Percentiles rank a stretch among this genome's conserved stretches.
phyloP scores from a whole-genome alignment of 2,888 invertebrate species.

The Drosophila rellima region DNA sequence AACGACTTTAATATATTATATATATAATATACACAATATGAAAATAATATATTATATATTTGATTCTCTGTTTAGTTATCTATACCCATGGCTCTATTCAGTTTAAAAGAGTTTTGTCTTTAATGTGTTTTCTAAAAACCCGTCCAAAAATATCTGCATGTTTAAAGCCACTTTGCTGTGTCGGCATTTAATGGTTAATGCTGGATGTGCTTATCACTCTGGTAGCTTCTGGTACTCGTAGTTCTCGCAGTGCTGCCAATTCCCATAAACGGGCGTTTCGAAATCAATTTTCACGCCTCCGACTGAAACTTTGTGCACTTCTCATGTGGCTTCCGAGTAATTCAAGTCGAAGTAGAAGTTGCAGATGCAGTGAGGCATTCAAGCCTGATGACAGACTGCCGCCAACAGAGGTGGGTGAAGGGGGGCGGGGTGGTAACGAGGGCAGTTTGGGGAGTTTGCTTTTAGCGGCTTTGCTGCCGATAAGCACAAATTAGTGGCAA shows the following conservation, averaged over 20 bases:
- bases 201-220: not conserved
- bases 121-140: not conserved
- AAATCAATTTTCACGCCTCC: conserved; percentile 71
- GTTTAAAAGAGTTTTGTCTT: not conserved
- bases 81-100: not conserved
- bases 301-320: not conserved
- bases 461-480: conserved; percentile 36
- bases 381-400: conserved; percentile 20
- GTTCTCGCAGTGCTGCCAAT: conserved; percentile 28
- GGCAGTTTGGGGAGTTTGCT: not conserved
- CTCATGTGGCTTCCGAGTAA: not conserved
- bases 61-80: too few species aligned
- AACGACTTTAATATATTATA: too few species aligned
- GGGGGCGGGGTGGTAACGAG: too few species aligned
- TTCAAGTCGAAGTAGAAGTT: conserved; percentile 2
- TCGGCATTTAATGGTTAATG: conserved; percentile 8
- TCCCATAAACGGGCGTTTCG: conserved; percentile 74
- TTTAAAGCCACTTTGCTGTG: conserved; percentile 3
- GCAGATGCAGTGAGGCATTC: conserved; percentile 23
- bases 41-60: too few species aligned
- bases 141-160: not conserved
- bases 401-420: not conserved
- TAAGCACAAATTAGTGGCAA: conserved; percentile 81
- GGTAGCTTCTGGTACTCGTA: conserved; percentile 3
- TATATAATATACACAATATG: too few species aligned